Conservation (phyloP, 92 coral and sea anemone species). For the Paragorgia papillata region DNA sequence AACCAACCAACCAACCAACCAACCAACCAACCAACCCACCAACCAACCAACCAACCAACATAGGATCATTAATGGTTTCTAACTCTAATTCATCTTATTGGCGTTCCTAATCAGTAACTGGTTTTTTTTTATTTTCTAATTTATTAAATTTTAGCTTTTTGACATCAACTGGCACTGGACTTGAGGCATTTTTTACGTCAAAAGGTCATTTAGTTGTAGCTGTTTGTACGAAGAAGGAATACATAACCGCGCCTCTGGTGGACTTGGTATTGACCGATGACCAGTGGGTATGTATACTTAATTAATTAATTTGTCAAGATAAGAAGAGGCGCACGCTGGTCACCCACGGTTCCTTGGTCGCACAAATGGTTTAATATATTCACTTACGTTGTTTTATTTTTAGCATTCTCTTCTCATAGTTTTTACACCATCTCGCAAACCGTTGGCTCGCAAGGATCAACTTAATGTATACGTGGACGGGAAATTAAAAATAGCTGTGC, state of each 20-base stretch:
- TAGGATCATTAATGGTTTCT: too few relatives aligned
- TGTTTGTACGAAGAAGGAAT: conserved; percentile 73
- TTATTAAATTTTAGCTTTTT: conserved; percentile 80
- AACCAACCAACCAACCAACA: too few relatives aligned
- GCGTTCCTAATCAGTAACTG: too few relatives aligned
- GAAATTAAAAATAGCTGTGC: conserved; percentile 59
- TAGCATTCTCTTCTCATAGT: conserved; percentile 86
- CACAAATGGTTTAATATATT: too few relatives aligned
- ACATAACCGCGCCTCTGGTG: conserved; percentile 74
- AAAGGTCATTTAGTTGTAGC: conserved; percentile 83
- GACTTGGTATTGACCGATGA: conserved; percentile 70
- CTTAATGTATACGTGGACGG: conserved; percentile 84
- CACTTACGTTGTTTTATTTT: conserved; percentile 25
- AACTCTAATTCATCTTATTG: too few relatives aligned
- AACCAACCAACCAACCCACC: too few relatives aligned
- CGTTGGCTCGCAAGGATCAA: conserved; percentile 79
- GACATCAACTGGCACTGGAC: conserved; percentile 76
- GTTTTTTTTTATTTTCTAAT: too few relatives aligned
- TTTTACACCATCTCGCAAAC: conserved; percentile 79
- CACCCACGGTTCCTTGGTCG: too few relatives aligned
- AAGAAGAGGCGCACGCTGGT: too few relatives aligned
- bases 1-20: too few relatives aligned
- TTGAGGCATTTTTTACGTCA: conserved; percentile 81
- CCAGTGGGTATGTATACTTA: conserved; percentile 70
- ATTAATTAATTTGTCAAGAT: too few relatives aligned